phyloP scores from a whole-genome alignment of 2,888 invertebrate genomes.

The Calliphora vomitoria region DNA sequence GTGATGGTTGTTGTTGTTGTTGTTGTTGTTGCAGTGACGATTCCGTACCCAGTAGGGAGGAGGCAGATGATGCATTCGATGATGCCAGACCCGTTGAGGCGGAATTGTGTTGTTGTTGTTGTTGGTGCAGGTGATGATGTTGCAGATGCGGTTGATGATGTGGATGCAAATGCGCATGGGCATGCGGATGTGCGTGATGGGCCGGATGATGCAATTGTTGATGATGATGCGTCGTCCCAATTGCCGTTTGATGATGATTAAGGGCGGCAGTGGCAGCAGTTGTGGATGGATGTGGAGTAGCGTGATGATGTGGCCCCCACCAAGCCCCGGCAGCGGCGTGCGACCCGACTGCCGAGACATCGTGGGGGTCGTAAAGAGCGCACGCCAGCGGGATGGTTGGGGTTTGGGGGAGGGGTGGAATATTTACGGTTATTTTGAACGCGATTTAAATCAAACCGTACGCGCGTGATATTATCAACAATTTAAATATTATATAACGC shows the following conservation, averaged over 20 bases:
- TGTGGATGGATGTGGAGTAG: conserved; percentile 84
- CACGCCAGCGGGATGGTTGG: conserved; percentile 86
- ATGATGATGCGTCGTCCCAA: conserved; percentile 76
- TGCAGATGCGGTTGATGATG: conserved; percentile 81
- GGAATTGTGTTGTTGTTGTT: conserved; percentile 79
- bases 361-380: conserved; percentile 86
- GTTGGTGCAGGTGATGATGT: conserved; percentile 76
- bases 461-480: conserved; percentile 3
- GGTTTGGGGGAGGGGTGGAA: conserved; percentile 85
- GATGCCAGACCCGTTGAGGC: conserved; percentile 63
- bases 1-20: conserved; percentile 63
- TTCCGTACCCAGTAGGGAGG: conserved; percentile 71
- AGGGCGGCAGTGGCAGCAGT: conserved; percentile 83
- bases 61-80: conserved; percentile 70
- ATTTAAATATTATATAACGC: background rate
- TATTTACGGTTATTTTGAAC: conserved; percentile 85
- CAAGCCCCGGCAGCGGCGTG: conserved; percentile 86
- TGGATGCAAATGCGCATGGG: conserved; percentile 85
- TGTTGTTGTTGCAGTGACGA: conserved; percentile 75
- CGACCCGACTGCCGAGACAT: conserved; percentile 86
- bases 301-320: conserved; percentile 85
- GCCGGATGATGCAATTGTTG: conserved; percentile 85
- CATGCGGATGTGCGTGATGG: conserved; percentile 86
- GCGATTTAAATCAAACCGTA: conserved; percentile 77
- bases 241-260: conserved; percentile 76